Base-by-base conservation (phyloP, 2,888 invertebrate species). In the Cremastinae sp. region DNA sequence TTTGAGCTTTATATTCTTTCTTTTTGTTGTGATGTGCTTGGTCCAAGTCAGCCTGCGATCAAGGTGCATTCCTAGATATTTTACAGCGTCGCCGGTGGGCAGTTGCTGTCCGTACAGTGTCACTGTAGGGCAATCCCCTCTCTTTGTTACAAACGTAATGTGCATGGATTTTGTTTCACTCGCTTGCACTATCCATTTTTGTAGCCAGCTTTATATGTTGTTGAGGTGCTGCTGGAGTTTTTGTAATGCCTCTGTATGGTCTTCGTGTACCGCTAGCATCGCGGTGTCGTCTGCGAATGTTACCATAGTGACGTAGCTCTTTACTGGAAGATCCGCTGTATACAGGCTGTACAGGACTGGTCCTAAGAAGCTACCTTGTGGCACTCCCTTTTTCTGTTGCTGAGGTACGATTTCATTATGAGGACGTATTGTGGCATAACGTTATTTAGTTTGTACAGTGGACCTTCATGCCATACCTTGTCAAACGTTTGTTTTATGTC, bases 11-110 rank as follows among this genome's bases (percentile, higher is more conserved):
- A 78, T 43, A 70, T 80, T 41, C 2, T 75, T 45, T 14, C 59
- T 68, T 72, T 74, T 78, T 61, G 56, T 62, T 64, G 43, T 22
- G 9, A 47, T 71, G 74, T n/a, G n/a, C n/a, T n/a, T n/a, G n/a
- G n/a, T n/a, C n/a, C n/a, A n/a, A n/a, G n/a, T n/a, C n/a, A n/a
- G n/a, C n/a, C n/a, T n/a, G n/a, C n/a, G n/a, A n/a, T n/a, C n/a
- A n/a, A n/a, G n/a, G n/a, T n/a, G n/a, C 16, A 83, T 75, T 12
- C 79, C 82, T 0, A 83, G 78, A 64, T 82, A 82, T 78, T 81
- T 79, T 2, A 75, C 81, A n/a, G 65, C 49, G 43, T 78, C 73
- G 20, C 20, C 51, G 18, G 45, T 61, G 28, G 81, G 78, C 2
- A 80, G 58, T n/a, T 43, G 39, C 14, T 62, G 18, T 10, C 51